These are phyloP conservation scores for Proteles cristata DNA, from an alignment of 2,113 vertebrate species.

Conservation along the genomic window DNA sequence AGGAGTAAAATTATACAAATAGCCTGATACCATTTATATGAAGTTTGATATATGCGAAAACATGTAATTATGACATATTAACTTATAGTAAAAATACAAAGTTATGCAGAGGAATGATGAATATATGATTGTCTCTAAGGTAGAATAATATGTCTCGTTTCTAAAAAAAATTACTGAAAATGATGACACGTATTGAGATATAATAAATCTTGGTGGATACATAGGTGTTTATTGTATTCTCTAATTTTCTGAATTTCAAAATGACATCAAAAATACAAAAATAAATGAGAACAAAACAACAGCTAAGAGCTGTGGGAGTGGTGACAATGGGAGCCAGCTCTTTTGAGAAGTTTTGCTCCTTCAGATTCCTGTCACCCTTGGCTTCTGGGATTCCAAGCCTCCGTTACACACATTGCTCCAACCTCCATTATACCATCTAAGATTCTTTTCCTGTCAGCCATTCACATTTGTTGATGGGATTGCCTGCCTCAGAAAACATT, in stretches of 20 bases:
- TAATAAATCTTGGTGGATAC: background rate
- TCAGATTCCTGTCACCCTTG: background rate
- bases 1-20: background rate
- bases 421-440: background rate
- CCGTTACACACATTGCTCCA: background rate
- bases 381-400: background rate
- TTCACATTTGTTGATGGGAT: background rate
- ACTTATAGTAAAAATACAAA: slow-evolving; percentile 1
- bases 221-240: background rate
- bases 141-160: slow-evolving; percentile 4
- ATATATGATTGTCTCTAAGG: background rate
- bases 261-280: slow-evolving; percentile 31
- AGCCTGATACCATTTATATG: background rate
- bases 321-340: background rate
- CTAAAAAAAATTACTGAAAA: slow-evolving; percentile 15
- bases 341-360: background rate
- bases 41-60: background rate
- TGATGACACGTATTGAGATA: slow-evolving; percentile 8
- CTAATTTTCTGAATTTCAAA: slow-evolving; percentile 16
- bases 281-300: background rate
- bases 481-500: background rate
- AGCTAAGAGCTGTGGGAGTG: background rate
- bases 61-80: background rate
- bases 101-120: background rate
- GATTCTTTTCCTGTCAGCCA: background rate